Base-by-base conservation (phyloP, 1,140 invertebrate species). In the Pteromalus puparum region DNA sequence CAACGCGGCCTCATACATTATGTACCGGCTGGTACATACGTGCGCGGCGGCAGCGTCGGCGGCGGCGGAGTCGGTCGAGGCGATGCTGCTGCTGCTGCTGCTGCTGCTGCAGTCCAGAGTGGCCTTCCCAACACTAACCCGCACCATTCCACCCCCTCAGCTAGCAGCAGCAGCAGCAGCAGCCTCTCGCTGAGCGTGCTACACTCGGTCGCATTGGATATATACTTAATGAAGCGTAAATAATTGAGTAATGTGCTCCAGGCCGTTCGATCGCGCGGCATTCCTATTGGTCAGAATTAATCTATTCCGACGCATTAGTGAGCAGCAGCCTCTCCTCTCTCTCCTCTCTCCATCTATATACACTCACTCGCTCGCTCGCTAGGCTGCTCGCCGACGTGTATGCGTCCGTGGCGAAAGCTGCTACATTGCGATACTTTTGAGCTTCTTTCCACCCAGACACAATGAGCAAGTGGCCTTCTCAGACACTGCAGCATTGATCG, bases 221-320 rank as follows among this genome's bases (percentile, higher is more conserved):
- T 93, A 93, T 93, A 93, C 92, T 93, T 93, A 93, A 93, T 93
- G 92, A 93, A 93, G 92, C 92, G 89, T 93, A 93, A 93, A 93
- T 93, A 93, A 93, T 93, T 93, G 92, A 93, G 92, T 93, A 93
- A 93, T 93, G 92, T 92, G 92, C 92, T 92, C 89, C 91, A 90
- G 90, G 91, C 90, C 90, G 90, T 91, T 92, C 92, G 92, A 93
- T 92, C 92, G 67, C 85, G 90, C 85, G 90, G 85, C 88, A 90
- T 90, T 93, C 88, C 92, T 92, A 93, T 92, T 93, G 92, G 92
- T 92, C 91, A 91, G 90, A 92, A 93, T 93, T 93, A 93, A 93
- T 93, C 91, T 93, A 92, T 93, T 93, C 91, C 91, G 90, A 90
- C 91, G 92, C 92, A 93, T 92, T 93, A 92, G 92, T 90, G 90